Base-by-base conservation (phyloP, 2,797 vertebrate species). In the Lateolabrax maculatus region DNA sequence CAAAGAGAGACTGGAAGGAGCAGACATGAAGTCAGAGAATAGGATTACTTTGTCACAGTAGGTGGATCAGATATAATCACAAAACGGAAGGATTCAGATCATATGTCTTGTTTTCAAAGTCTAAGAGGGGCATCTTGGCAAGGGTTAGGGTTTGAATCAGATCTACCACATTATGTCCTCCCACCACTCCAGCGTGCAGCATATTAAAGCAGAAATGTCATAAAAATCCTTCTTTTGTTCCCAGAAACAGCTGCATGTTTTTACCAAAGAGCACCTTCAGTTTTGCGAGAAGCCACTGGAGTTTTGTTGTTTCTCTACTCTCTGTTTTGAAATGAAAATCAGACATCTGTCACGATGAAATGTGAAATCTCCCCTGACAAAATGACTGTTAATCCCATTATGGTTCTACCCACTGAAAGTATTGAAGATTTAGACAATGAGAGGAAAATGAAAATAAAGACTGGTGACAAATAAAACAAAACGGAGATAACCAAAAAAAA, bases 291-390 rank as follows among this genome's bases (percentile, higher is more conserved):
- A 80, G 29, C 37, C 43, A 19, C 61, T 2, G 12, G 36, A 63
- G 67, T 13, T 55, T 52, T 62, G 75, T 67, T 49, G 76, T 27
- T 18, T 66, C 36, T 34, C 36, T 19, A 8, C 5, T 66, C 52
- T 56, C 23, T 12, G 41, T 56, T 77, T 71, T 71, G 49, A 81
- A 75, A 62, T 84, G 61, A 80, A 81, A 85, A 81, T 46, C 43
- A 78, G 51, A 73, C 80, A 81, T 78, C 55, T 16, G 65, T 65
- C 81, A 31, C 3, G n/a, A 44, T 49, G 27, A 86, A 70, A 73
- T 29, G 16, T 15, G 65, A 60, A 84, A 73, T 71, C 18, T n/a
- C 34, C 31, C 43, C 58, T 37, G 43, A 52, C 56, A 66, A 79
- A 75, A 31, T 19, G 58, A 75, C 43, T 63, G 67, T 46, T 77